Percentiles rank a stretch among this genome's conserved stretches.
These are phyloP conservation scores for Drosophila multiciliata DNA, from an alignment of 2,888 invertebrate genomes.

Conservation along the genomic window DNA sequence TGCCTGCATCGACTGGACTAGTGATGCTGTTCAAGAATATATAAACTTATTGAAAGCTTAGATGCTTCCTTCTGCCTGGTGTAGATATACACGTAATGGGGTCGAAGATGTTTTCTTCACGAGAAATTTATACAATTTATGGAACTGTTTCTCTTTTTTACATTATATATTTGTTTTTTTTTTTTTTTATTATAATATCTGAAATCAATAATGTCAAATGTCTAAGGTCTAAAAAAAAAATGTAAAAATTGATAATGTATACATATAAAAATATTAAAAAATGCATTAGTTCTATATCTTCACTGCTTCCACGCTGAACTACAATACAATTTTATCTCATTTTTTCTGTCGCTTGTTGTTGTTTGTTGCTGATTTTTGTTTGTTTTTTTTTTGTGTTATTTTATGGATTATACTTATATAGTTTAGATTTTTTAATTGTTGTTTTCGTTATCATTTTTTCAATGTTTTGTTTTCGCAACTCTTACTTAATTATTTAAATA, in stretches of 20 bases:
- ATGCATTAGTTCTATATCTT: constrained; percentile 79
- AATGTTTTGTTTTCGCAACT: constrained; percentile 42
- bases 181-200: constrained; percentile 81
- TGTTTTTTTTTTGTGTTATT: constrained; percentile 33
- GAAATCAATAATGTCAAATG: constrained; percentile 84
- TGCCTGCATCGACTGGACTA: not conserved
- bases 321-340: constrained; percentile 75
- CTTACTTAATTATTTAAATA: constrained; percentile 71
- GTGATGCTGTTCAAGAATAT: not conserved
- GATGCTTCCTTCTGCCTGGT: not conserved
- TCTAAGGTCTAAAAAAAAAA: constrained; percentile 82
- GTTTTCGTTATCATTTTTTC: constrained; percentile 18
- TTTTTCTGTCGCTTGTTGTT: constrained; percentile 44
- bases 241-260: constrained; percentile 84
- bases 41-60: not conserved
- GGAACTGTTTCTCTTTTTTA: constrained; percentile 1
- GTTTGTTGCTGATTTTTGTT: constrained; percentile 39
- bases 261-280: constrained; percentile 84
- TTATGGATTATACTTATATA: constrained; percentile 66
- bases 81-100: not conserved
- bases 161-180: constrained; percentile 28
- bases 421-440: constrained; percentile 11
- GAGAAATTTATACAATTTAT: not conserved
- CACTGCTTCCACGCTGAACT: constrained; percentile 70
- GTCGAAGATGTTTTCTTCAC: not conserved